phyloP scores from a whole-genome alignment of 2,888 invertebrate genomes.

The Acanthosepion pharaonis region DNA sequence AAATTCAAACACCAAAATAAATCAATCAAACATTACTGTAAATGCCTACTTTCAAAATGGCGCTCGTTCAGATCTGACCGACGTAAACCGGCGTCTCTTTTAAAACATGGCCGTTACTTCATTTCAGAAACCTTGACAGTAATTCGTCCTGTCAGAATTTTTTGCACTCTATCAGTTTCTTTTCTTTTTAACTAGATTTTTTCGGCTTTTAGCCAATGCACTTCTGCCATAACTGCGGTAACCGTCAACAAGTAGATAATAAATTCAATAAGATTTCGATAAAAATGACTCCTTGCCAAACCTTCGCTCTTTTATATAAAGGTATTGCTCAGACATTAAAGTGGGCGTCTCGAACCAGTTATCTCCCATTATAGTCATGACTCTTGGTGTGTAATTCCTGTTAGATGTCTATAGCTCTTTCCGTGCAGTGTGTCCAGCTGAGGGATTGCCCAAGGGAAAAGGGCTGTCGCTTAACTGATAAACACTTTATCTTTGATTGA shows the following conservation, averaged over 20 bases:
- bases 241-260: background rate
- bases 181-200: background rate
- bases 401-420: no score
- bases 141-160: background rate
- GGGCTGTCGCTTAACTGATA: no score
- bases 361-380: no score
- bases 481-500: no score
- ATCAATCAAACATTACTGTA: background rate
- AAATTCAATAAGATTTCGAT: conserved; percentile 15
- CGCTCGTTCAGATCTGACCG: background rate
- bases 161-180: background rate
- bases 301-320: no score
- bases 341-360: no score
- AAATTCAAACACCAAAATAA: background rate
- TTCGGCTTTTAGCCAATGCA: background rate
- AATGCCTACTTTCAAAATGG: background rate
- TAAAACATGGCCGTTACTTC: background rate
- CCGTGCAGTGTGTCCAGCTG: no score
- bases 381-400: no score
- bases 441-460: no score
- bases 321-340: no score
- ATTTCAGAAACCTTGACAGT: background rate
- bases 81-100: background rate
- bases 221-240: background rate
- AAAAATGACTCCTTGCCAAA: background rate